Evolutionary conservation across 2,797 vertebrate genomes (phyloP).

Genomic region (Podarcis lilfordi): DNA sequence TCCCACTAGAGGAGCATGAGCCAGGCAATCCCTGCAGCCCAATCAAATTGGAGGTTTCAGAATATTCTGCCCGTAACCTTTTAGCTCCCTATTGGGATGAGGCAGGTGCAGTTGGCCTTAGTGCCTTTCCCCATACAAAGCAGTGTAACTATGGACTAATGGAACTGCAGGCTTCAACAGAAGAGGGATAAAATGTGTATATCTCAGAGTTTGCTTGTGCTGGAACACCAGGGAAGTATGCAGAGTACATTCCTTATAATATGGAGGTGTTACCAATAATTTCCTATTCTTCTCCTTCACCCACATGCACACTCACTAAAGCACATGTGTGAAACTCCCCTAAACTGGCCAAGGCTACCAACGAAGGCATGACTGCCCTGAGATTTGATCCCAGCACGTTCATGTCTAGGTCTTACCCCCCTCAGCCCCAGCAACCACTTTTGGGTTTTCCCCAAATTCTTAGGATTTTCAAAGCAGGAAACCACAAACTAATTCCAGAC

Average conservation of each 20-base stretch:
- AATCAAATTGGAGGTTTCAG: slow-evolving; percentile 54
- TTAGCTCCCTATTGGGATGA: background rate
- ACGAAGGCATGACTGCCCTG: background rate
- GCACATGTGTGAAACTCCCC: background rate
- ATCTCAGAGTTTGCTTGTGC: background rate
- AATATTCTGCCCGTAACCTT: slow-evolving; percentile 39
- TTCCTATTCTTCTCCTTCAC: background rate
- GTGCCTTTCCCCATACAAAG: slow-evolving; percentile 20
- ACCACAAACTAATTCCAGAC: background rate
- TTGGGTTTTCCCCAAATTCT: background rate
- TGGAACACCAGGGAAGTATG: background rate
- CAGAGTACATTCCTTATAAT: background rate
- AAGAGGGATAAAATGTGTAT: background rate
- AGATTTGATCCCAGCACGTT: background rate
- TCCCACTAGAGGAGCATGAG: background rate
- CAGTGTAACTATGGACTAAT: background rate
- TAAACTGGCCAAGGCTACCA: background rate
- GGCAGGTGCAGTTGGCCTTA: slow-evolving; percentile 41
- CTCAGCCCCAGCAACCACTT: background rate
- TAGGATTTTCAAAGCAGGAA: background rate
- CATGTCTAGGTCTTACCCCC: background rate
- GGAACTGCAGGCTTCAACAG: background rate
- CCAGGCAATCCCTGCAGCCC: background rate
- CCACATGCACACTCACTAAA: background rate
- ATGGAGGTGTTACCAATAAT: background rate